Evolutionary conservation across 2,113 vertebrate species (phyloP).

Genomic region (Amphiprion ocellaris): DNA sequence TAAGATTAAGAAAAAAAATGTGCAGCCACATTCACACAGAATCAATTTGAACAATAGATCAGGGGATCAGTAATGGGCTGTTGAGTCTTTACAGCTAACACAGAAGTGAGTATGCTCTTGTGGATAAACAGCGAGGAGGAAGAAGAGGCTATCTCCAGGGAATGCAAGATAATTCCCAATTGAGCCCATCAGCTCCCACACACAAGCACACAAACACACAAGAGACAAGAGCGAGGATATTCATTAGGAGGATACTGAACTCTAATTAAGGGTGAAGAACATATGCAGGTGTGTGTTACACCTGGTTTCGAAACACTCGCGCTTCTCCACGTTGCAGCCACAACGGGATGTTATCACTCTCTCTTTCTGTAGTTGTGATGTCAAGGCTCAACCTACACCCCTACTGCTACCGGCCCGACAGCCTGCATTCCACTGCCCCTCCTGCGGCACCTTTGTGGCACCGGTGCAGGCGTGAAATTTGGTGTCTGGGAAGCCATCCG

Average conservation of each 20-base stretch:
- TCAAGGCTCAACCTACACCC: slow-evolving; percentile 46
- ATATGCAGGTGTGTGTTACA: slow-evolving; percentile 82
- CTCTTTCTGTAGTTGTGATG: slow-evolving; percentile 52
- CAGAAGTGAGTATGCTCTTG: slow-evolving; percentile 47
- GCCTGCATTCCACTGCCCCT: slow-evolving; percentile 31
- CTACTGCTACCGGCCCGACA: background rate
- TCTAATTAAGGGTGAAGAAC: slow-evolving; percentile 83
- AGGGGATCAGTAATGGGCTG: slow-evolving; percentile 53
- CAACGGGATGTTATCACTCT: slow-evolving; percentile 56
- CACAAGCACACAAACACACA: slow-evolving; percentile 47
- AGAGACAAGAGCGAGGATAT: slow-evolving; percentile 73
- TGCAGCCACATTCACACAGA: slow-evolving; percentile 34
- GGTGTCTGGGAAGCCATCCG: slow-evolving; percentile 23
- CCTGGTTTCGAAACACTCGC: slow-evolving; percentile 71
- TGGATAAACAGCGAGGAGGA: slow-evolving; percentile 54
- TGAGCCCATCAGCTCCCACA: slow-evolving; percentile 72
- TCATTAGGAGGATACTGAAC: slow-evolving; percentile 82
- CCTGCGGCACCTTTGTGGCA: slow-evolving; percentile 48
- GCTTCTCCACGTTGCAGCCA: slow-evolving; percentile 21
- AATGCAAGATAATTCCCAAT: slow-evolving; percentile 77
- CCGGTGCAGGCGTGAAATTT: slow-evolving; percentile 66
- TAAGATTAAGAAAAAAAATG: slow-evolving; percentile 18
- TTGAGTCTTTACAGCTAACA: slow-evolving; percentile 49
- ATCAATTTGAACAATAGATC: slow-evolving; percentile 47
- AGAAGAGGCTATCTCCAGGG: slow-evolving; percentile 68